Conservation (phyloP, 2,888 invertebrate species). For the Physocephala rufipes region DNA sequence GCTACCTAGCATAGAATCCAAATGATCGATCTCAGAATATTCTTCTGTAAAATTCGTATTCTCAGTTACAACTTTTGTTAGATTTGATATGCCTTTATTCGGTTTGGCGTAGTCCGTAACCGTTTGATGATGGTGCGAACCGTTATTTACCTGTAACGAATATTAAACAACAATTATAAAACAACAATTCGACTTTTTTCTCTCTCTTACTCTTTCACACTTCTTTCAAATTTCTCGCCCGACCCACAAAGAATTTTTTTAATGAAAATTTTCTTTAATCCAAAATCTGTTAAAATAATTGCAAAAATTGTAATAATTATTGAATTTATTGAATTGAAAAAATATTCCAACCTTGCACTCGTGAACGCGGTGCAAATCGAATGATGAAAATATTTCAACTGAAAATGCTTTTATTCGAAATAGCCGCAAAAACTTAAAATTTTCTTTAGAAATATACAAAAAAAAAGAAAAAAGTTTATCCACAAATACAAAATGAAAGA, state of each 20-base stretch:
- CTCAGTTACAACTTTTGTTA: constrained; percentile 64
- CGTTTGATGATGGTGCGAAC: constrained; percentile 72
- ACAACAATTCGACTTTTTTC: not conserved
- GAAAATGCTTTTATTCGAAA: constrained; percentile 63
- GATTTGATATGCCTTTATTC: constrained; percentile 69
- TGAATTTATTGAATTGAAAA: not conserved
- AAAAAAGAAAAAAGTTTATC: no score
- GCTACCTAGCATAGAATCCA: constrained; percentile 69
- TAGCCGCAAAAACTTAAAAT: no score
- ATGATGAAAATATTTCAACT: constrained; percentile 62
- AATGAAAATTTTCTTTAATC: not conserved
- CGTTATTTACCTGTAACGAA: constrained; percentile 73
- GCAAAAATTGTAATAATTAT: not conserved
- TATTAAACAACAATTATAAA: not conserved
- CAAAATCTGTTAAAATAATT: not conserved
- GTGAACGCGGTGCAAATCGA: constrained; percentile 52
- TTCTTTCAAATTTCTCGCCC: not conserved
- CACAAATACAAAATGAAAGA: no score
- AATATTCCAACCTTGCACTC: constrained; percentile 44
- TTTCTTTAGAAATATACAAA: no score
- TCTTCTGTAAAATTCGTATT: constrained; percentile 62
- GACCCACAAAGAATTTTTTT: not conserved
- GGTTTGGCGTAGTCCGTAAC: constrained; percentile 78
- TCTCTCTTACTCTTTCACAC: not conserved
- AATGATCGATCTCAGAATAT: constrained; percentile 62